These are phyloP conservation scores for Drosophila tropicalis DNA, from an alignment of 1,140 invertebrate genomes.

Conservation along the genomic window DNA sequence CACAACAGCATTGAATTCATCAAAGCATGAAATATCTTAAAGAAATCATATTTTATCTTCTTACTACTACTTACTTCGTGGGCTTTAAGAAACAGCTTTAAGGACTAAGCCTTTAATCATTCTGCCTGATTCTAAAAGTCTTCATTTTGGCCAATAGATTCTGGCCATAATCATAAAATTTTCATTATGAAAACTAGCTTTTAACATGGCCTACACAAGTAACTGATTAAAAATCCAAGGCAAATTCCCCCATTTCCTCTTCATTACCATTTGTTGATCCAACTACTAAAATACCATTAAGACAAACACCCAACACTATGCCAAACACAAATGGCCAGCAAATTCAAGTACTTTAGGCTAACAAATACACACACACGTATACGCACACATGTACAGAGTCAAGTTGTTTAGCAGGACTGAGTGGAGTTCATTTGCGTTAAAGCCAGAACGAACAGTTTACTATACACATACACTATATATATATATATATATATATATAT, in stretches of 20 bases:
- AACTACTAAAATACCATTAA: constrained; percentile 45
- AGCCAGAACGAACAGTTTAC: constrained; percentile 48
- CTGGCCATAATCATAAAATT: constrained; percentile 1
- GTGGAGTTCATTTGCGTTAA: constrained; percentile 68
- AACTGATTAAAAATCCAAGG: constrained; percentile 5
- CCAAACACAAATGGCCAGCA: constrained; percentile 21
- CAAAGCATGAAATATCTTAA: too few species aligned
- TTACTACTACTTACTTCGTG: background rate
- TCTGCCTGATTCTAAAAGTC: background rate
- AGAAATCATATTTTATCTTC: too few species aligned
- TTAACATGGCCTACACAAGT: background rate
- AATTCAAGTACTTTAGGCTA: constrained; percentile 33
- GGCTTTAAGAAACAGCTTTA: background rate
- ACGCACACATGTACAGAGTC: constrained; percentile 15
- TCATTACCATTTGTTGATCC: constrained; percentile 61
- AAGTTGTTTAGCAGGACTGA: constrained; percentile 8
- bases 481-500: background rate
- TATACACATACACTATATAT: constrained; percentile 11
- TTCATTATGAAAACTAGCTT: constrained; percentile 6
- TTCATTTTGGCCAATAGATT: background rate
- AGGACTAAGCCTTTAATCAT: background rate
- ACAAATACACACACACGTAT: constrained; percentile 13
- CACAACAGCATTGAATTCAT: too few species aligned
- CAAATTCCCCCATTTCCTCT: background rate
- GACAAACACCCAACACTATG: constrained; percentile 42